Conservation (phyloP, 2,888 invertebrate genomes). For the Cerceris rybyensis region DNA sequence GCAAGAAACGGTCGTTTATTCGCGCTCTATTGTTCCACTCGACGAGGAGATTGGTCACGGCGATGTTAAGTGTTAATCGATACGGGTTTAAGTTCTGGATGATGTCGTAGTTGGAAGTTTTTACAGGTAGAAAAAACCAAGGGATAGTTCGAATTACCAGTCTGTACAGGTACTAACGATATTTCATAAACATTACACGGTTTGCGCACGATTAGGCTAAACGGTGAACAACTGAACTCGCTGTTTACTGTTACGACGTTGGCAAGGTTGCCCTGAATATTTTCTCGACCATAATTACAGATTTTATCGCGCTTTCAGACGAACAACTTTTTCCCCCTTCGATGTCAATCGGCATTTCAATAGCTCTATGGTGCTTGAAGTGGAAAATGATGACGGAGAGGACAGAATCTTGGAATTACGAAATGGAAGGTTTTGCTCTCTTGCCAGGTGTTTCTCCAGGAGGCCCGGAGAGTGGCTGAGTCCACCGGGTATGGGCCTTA, state of each 20-base stretch:
- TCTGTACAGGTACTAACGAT: not conserved
- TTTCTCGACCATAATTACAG: conserved; percentile 2
- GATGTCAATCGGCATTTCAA: too few relatives aligned
- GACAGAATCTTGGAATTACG: too few relatives aligned
- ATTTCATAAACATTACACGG: not conserved
- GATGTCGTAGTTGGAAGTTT: conserved; percentile 16
- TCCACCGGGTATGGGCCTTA: too few relatives aligned
- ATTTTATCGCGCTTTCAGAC: too few relatives aligned
- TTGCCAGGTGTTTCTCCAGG: too few relatives aligned
- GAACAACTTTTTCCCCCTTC: too few relatives aligned
- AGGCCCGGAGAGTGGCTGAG: too few relatives aligned
- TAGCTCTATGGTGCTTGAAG: too few relatives aligned
- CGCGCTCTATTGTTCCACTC: conserved; percentile 50
- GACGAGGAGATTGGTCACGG: conserved; percentile 18
- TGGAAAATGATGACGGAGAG: too few relatives aligned
- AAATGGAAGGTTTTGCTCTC: too few relatives aligned
- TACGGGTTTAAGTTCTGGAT: not conserved
- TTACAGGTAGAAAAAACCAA: not conserved
- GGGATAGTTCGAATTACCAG: conserved; percentile 6
- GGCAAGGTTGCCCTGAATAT: conserved; percentile 42
- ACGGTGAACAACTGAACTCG: not conserved
- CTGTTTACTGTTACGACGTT: conserved; percentile 14
- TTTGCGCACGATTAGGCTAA: conserved; percentile 10
- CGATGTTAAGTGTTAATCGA: conserved; percentile 46
- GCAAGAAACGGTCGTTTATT: conserved; percentile 44